Evolutionary conservation across 2,888 invertebrate genomes (phyloP).

Genomic region (Tipula lateralis): DNA sequence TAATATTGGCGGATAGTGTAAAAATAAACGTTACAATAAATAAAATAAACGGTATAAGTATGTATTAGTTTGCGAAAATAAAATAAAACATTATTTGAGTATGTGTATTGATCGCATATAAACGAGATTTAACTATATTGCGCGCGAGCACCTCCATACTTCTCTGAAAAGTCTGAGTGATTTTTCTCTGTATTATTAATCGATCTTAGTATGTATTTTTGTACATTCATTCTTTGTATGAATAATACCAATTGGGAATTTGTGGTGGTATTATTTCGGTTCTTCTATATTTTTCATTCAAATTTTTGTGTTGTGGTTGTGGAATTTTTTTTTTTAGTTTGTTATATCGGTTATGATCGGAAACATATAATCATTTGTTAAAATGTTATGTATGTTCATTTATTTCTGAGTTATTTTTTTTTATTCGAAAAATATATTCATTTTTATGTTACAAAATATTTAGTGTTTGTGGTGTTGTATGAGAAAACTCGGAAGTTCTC

Average conservation of each 20-base stretch:
- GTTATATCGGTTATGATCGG: background rate
- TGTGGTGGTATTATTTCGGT: constrained; percentile 8
- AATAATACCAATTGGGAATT: background rate
- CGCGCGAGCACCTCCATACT: background rate
- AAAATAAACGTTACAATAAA: background rate
- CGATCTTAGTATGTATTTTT: background rate
- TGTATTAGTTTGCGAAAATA: background rate
- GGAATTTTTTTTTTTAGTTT: background rate
- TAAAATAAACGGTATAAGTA: background rate
- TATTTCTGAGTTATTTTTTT: background rate
- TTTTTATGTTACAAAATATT: background rate
- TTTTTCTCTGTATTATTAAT: background rate
- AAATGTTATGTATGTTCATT: background rate
- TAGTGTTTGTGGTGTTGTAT: background rate
- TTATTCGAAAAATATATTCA: background rate
- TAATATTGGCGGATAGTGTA: background rate
- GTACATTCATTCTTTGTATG: background rate
- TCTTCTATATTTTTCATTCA: background rate
- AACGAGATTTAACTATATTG: background rate
- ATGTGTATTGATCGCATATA: background rate
- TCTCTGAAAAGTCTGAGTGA: background rate
- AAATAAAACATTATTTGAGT: background rate
- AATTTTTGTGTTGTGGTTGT: background rate
- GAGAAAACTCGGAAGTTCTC: background rate
- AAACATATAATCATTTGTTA: background rate